Conservation (phyloP, 2,888 invertebrate genomes). For the Agrenia bidenticulata region DNA sequence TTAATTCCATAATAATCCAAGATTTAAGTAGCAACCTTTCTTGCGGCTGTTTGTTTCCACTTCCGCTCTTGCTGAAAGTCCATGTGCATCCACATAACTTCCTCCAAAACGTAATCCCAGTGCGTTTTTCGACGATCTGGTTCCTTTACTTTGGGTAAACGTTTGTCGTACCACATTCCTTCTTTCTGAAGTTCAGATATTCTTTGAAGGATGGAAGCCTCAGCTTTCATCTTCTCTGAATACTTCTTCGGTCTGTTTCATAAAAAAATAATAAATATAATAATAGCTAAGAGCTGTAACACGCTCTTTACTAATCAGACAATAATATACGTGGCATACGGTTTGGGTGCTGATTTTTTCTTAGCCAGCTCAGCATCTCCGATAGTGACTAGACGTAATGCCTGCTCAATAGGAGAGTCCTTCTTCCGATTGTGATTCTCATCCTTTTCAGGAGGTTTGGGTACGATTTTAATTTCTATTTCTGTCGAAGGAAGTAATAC, state of each 20-base stretch:
- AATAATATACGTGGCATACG: slow-evolving; percentile 12
- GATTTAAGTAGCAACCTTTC: slow-evolving; percentile 64
- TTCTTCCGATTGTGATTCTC: too few species aligned
- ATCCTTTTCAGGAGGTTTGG: too few species aligned
- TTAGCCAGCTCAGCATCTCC: background rate
- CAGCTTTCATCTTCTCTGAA: slow-evolving; percentile 57
- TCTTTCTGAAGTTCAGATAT: slow-evolving; percentile 88
- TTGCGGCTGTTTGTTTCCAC: slow-evolving; percentile 95
- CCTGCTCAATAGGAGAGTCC: too few species aligned
- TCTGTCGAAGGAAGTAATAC: too few species aligned
- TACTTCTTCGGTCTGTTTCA: slow-evolving; percentile 40
- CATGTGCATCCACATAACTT: slow-evolving; percentile 97
- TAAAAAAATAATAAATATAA: slow-evolving; percentile 1
- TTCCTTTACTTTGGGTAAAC: slow-evolving; percentile 41
- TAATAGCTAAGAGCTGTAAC: too few species aligned
- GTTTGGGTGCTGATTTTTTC: slow-evolving; percentile 9
- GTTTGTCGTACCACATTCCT: slow-evolving; percentile 78
- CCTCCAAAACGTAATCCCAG: slow-evolving; percentile 98
- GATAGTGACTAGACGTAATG: background rate
- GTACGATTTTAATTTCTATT: too few species aligned
- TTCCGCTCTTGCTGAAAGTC: slow-evolving; percentile 97
- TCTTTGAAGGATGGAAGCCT: slow-evolving; percentile 90
- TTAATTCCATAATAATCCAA: too few species aligned
- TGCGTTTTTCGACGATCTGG: slow-evolving; percentile 64
- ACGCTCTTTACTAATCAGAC: too few species aligned